Evolutionary conservation across 1,140 invertebrate genomes (phyloP), one percentile per base, ranked within the genome.

Genomic region (Papilio polyxenes): DNA sequence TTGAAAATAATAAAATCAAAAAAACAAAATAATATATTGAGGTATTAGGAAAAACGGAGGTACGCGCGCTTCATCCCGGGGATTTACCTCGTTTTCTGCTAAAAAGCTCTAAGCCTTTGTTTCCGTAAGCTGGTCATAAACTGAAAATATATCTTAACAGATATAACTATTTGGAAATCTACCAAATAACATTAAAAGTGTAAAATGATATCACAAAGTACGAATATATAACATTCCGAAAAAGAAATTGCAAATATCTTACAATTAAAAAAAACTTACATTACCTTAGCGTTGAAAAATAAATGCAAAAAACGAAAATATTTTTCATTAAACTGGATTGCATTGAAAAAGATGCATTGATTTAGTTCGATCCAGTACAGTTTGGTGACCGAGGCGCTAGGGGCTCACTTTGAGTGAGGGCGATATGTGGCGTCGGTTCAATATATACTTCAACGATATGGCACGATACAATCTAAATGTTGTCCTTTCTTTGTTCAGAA

Each of bases 151-250:
- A 87, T 84, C 83, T 88, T 87, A 89, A 80, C 49, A 87, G 83
- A 88, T 87, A 84, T 88, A 90, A 90, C 89, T 92, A 90, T 89
- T 89, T 91, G 88, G 88, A 90, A 87, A 84, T 91, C 87, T 87
- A 92, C 89, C 91, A 89, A 93, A 92, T 91, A 93, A 91, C 89
- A 86, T 88, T 87, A 84, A 84, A 79, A 87, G 88, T 89, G 91
- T 88, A 91, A 91, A 92, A 86, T 90, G 87, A 92, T 94, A 94
- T 93, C 92, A 94, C 92, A 94, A 92, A 92, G 86, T 88, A 91
- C 87, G 89, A 91, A 90, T 90, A 93, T 93, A 88, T 92, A 93
- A 93, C 90, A 91, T 92, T 91, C 88, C 88, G 89, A 93, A 90
- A 92, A 90, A 86, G 85, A 89, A 89, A 91, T 80, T 80, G 78